Evolutionary conservation across 1,140 invertebrate species (phyloP).

Genomic region (Nasonia longicornis): DNA sequence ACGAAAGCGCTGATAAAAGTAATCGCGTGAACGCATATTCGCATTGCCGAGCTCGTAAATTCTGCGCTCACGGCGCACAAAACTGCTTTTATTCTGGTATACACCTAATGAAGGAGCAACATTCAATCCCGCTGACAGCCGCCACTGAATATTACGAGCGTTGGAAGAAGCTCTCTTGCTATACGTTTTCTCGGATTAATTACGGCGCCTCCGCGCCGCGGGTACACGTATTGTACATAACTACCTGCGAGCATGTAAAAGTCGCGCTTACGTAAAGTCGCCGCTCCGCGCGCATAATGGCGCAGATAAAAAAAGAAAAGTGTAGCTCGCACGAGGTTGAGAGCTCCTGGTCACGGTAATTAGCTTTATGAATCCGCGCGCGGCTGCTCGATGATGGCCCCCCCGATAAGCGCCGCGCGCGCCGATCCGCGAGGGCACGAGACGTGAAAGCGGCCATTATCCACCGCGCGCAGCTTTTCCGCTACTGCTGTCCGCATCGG

Average conservation of each 20-base stretch:
- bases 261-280: constrained; percentile 19
- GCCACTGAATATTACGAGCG: no score
- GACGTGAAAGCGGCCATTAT: constrained; percentile 67
- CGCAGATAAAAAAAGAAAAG: not conserved
- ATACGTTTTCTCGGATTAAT: constrained; percentile 20
- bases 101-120: no score
- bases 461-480: constrained; percentile 56
- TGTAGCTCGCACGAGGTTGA: constrained; percentile 44
- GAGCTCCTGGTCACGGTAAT: constrained; percentile 61
- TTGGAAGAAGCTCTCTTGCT: no score
- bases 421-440: constrained; percentile 58
- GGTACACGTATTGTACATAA: not conserved
- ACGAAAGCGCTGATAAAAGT: constrained; percentile 8
- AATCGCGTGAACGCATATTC: not conserved
- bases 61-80: not conserved
- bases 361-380: constrained; percentile 64
- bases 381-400: constrained; percentile 60
- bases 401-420: constrained; percentile 63
- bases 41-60: constrained; percentile 28
- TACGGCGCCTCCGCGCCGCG: not conserved
- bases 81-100: no score
- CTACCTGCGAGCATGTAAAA: not conserved
- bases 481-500: constrained; percentile 48
- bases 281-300: not conserved
- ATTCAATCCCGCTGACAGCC: no score